Conservation (phyloP, 2,888 invertebrate genomes). For the Melanostoma scalare region DNA sequence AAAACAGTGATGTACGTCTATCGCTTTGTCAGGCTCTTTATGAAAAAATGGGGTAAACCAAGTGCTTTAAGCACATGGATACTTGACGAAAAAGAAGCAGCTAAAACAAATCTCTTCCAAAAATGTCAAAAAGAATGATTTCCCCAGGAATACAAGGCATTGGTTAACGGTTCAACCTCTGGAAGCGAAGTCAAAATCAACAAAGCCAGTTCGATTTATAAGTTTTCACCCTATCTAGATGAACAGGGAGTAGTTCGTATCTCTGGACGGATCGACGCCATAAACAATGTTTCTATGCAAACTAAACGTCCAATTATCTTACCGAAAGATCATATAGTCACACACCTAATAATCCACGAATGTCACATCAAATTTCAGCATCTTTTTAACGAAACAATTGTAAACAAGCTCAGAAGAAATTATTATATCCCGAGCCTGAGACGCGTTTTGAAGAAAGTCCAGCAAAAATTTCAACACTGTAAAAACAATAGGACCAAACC, state of each 20-base stretch:
- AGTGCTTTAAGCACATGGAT: no score
- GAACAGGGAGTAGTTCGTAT: constrained; percentile 35
- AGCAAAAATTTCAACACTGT: constrained; percentile 17
- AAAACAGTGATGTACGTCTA: no score
- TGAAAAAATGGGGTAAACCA: no score
- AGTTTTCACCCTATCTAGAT: constrained; percentile 37
- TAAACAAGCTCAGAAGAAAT: background rate
- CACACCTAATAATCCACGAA: constrained; percentile 32
- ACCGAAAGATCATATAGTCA: constrained; percentile 44
- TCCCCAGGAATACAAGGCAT: background rate
- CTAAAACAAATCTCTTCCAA: constrained; percentile 23
- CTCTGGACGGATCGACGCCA: constrained; percentile 39
- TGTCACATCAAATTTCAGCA: constrained; percentile 45
- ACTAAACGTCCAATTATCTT: constrained; percentile 50
- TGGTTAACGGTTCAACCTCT: background rate
- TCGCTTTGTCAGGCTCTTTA: no score
- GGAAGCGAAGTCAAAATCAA: background rate
- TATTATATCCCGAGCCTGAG: constrained; percentile 8
- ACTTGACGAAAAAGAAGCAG: background rate
- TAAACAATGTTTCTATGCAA: constrained; percentile 26
- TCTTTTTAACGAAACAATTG: constrained; percentile 31
- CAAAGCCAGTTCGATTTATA: constrained; percentile 15
- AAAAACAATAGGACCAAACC: constrained; percentile 19
- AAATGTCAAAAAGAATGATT: constrained; percentile 10
- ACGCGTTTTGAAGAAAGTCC: constrained; percentile 21